Evolutionary conservation across 2,113 vertebrate species (phyloP).

Genomic region (Anas platyrhynchos): DNA sequence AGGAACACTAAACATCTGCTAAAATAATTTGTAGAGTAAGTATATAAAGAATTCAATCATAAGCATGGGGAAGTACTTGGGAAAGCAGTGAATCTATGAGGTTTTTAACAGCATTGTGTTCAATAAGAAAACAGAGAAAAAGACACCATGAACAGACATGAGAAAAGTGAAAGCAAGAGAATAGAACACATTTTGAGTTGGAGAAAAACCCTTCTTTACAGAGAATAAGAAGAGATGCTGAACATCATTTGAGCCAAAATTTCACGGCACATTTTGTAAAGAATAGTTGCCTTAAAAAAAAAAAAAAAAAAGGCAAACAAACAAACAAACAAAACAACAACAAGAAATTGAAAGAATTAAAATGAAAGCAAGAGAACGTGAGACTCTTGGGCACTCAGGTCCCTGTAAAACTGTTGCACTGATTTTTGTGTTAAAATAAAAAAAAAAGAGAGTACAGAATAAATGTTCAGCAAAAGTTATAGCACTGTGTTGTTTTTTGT

Average conservation of each 20-base stretch:
- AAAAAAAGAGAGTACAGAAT: neutral
- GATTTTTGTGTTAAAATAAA: too few relatives aligned
- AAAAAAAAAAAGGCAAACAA: too few relatives aligned
- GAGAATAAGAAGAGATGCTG: neutral
- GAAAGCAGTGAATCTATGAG: neutral
- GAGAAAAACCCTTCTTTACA: neutral
- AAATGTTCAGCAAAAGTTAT: neutral
- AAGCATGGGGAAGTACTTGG: neutral
- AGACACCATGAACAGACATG: neutral
- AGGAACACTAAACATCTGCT: neutral
- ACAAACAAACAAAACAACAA: neutral
- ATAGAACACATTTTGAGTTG: neutral
- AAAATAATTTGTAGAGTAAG: neutral
- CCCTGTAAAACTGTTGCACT: neutral
- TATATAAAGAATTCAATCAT: neutral
- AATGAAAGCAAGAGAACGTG: neutral
- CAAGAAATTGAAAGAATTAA: rapidly evolving
- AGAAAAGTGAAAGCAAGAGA: neutral
- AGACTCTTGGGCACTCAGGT: neutral
- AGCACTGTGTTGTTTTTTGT: neutral
- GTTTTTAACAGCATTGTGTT: neutral
- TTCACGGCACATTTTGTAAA: neutral
- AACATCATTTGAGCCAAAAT: neutral
- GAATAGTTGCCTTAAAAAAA: neutral
- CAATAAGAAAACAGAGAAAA: neutral